Conservation (phyloP, 2,888 invertebrate species). For the Yponomeuta malinellus region DNA sequence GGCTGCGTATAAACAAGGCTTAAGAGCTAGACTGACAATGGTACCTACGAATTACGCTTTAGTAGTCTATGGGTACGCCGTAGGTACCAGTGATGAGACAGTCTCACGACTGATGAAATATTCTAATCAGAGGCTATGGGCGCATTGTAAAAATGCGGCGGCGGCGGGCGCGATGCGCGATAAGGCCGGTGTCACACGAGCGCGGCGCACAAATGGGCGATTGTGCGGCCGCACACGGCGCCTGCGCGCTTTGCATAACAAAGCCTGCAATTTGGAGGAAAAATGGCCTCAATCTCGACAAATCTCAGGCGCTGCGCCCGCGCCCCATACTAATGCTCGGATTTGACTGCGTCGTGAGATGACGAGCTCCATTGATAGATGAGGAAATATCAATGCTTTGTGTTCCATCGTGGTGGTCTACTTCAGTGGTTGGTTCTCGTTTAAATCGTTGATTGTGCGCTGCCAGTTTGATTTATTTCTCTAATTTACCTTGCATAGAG, state of each 20-base stretch:
- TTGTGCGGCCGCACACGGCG: constrained; percentile 70
- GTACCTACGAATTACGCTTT: neutral
- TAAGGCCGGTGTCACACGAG: constrained; percentile 62
- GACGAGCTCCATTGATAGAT: constrained; percentile 14
- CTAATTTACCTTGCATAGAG: neutral
- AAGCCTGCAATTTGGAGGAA: constrained; percentile 73
- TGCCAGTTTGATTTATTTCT: constrained; percentile 11
- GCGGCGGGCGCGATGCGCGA: constrained; percentile 55
- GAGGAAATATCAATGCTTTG: constrained; percentile 15
- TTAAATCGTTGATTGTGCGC: constrained; percentile 7
- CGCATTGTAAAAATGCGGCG: constrained; percentile 57
- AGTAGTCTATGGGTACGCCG: too few relatives aligned
- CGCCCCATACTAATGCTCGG: constrained; percentile 37
- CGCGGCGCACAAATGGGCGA: constrained; percentile 56
- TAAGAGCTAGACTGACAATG: constrained; percentile 31
- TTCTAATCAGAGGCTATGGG: constrained; percentile 65
- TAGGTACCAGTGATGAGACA: constrained; percentile 18
- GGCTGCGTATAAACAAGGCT: too few relatives aligned
- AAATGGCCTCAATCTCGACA: constrained; percentile 66
- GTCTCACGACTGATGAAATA: constrained; percentile 55
- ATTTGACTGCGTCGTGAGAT: constrained; percentile 18
- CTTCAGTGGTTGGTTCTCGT: neutral
- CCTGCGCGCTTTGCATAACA: constrained; percentile 73
- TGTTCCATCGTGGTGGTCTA: constrained; percentile 12
- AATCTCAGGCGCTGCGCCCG: constrained; percentile 39